phyloP scores from a whole-genome alignment of 2,888 invertebrate genomes.

The Eupsilia transversa region DNA sequence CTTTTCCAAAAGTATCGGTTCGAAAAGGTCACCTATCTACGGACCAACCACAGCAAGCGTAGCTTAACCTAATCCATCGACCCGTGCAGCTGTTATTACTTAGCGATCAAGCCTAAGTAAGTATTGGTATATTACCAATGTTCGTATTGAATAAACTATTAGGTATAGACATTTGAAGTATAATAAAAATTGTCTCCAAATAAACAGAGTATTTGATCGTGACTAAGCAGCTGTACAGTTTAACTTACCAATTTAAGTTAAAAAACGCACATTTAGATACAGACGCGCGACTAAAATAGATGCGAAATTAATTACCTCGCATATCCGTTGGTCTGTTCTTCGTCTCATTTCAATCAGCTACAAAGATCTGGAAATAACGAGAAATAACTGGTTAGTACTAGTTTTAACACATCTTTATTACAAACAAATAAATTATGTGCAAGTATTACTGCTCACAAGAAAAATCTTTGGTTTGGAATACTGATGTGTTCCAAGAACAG shows the following conservation, averaged over 20 bases:
- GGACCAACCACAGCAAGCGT: too few relatives aligned
- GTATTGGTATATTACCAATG: too few relatives aligned
- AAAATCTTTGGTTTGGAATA: background rate
- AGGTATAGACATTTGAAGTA: background rate
- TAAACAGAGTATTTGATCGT: background rate
- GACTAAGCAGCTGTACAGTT: background rate
- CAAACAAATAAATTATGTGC: background rate
- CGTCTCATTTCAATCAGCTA: conserved; percentile 71
- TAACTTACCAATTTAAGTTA: background rate
- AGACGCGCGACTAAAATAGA: conserved; percentile 12
- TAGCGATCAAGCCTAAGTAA: too few relatives aligned
- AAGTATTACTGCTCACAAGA: background rate
- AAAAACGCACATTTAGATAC: background rate
- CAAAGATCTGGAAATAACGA: conserved; percentile 79
- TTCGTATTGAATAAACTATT: too few relatives aligned
- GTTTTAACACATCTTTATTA: conserved; percentile 1
- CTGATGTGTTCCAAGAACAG: background rate
- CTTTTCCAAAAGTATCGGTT: background rate
- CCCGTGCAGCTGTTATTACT: too few relatives aligned
- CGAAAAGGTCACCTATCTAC: too few relatives aligned
- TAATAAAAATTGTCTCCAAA: background rate
- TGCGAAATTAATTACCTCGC: conserved; percentile 75
- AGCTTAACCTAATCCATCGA: too few relatives aligned
- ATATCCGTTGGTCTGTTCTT: conserved; percentile 74
- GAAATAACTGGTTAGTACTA: conserved; percentile 40